phyloP scores from a whole-genome alignment of 2,113 vertebrate species.

The Alethe castanea region DNA sequence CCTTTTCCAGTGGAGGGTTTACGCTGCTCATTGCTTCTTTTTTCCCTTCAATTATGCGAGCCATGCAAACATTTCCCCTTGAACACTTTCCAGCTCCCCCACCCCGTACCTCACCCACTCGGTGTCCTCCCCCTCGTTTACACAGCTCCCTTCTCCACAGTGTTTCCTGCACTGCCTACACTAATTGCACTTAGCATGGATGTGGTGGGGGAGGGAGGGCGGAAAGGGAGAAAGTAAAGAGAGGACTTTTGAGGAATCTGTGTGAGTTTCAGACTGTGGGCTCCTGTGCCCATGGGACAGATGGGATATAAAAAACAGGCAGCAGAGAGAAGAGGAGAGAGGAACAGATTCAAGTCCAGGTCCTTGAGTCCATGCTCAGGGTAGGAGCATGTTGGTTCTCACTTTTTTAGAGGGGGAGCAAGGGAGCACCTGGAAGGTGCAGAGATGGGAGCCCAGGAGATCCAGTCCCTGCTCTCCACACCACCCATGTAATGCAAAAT shows the following conservation, averaged over 20 bases:
- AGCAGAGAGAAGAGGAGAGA: not conserved
- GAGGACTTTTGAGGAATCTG: not conserved
- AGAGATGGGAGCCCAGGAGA: not conserved
- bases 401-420: not conserved
- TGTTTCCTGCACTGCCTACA: slow-evolving; percentile 18
- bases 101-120: not conserved
- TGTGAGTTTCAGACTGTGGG: not conserved
- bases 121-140: not conserved
- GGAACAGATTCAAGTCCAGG: not conserved
- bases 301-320: not conserved
- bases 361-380: not conserved
- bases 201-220: not conserved
- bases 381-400: not conserved
- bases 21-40: not conserved
- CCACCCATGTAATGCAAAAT: not conserved
- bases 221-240: not conserved
- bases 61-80: slow-evolving; percentile 22
- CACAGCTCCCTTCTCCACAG: not conserved
- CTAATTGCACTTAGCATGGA: not conserved
- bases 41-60: not conserved
- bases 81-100: slow-evolving; percentile 10
- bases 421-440: not conserved
- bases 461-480: not conserved
- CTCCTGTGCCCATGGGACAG: not conserved
- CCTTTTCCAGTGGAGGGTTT: not conserved